phyloP scores from a whole-genome alignment of 2,797 vertebrate species.

The Artibeus lituratus region DNA sequence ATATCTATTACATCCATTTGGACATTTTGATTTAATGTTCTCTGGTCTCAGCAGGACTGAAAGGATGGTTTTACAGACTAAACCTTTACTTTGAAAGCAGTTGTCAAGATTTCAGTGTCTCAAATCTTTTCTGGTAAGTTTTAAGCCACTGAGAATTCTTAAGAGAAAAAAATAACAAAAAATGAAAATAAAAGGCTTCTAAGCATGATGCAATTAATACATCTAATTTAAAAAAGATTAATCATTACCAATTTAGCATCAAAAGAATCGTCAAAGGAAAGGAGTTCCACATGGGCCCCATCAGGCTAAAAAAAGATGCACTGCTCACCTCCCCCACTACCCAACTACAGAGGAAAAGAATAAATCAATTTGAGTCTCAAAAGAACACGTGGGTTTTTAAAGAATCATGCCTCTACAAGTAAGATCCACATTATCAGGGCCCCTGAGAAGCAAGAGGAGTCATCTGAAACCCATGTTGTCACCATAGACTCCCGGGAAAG shows the following conservation, averaged over 20 bases:
- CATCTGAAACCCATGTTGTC: background rate
- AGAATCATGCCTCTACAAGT: background rate
- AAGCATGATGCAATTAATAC: background rate
- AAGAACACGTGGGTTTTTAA: constrained; percentile 21
- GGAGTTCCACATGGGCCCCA: constrained; percentile 13
- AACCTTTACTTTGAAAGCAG: constrained; percentile 44
- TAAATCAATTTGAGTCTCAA: background rate
- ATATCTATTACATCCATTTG: background rate
- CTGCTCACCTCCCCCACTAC: background rate
- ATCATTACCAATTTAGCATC: constrained; percentile 55
- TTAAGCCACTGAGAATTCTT: constrained; percentile 54
- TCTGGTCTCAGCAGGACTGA: constrained; percentile 7
- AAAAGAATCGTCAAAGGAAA: constrained; percentile 40
- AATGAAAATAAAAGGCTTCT: background rate
- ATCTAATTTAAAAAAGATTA: constrained; percentile 50
- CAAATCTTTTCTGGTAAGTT: constrained; percentile 18
- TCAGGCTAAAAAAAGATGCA: background rate
- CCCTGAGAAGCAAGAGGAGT: background rate
- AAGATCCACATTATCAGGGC: background rate
- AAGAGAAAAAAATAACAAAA: background rate
- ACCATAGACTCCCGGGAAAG: background rate
- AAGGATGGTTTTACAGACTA: constrained; percentile 32
- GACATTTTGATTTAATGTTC: constrained; percentile 38
- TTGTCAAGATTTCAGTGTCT: constrained; percentile 33
- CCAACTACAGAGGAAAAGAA: background rate